phyloP scores from a whole-genome alignment of 2,888 invertebrate species.

The Noctua fimbriata region DNA sequence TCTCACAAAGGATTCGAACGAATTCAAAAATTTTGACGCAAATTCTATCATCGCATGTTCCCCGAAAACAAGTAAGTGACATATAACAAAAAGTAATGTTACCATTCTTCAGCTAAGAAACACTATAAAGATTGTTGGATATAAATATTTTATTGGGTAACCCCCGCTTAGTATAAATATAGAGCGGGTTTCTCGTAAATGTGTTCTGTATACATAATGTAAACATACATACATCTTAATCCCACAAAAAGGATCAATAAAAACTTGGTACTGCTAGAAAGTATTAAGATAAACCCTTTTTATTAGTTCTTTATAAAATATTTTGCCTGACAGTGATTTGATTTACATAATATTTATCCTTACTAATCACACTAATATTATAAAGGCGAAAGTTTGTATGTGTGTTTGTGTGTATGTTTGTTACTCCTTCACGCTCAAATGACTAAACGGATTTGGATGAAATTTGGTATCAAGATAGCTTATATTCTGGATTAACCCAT shows the following conservation, averaged over 20 bases:
- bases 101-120: slow-evolving; percentile 54
- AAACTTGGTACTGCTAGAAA: slow-evolving; percentile 28
- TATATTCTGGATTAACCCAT: too few species aligned
- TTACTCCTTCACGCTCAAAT: too few species aligned
- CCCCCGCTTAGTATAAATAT: slow-evolving; percentile 52
- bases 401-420: too few species aligned
- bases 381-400: too few species aligned
- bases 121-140: slow-evolving; percentile 57
- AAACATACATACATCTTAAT: slow-evolving; percentile 52
- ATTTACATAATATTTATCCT: neutral
- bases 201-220: slow-evolving; percentile 48
- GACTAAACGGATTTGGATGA: too few species aligned
- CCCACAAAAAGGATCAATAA: slow-evolving; percentile 45
- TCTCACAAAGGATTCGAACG: neutral
- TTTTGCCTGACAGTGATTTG: neutral
- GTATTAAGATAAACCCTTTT: slow-evolving; percentile 19
- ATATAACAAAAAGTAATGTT: slow-evolving; percentile 40
- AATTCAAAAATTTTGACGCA: neutral
- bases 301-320: neutral
- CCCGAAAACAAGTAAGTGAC: slow-evolving; percentile 30
- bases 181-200: slow-evolving; percentile 48
- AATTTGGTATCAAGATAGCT: neutral
- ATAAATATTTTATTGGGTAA: slow-evolving; percentile 65
- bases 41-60: slow-evolving; percentile 18
- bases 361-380: too few species aligned